These are phyloP conservation scores for Pocillopora grandis DNA, from an alignment of 92 coral and sea anemone species.

Conservation along the genomic window DNA sequence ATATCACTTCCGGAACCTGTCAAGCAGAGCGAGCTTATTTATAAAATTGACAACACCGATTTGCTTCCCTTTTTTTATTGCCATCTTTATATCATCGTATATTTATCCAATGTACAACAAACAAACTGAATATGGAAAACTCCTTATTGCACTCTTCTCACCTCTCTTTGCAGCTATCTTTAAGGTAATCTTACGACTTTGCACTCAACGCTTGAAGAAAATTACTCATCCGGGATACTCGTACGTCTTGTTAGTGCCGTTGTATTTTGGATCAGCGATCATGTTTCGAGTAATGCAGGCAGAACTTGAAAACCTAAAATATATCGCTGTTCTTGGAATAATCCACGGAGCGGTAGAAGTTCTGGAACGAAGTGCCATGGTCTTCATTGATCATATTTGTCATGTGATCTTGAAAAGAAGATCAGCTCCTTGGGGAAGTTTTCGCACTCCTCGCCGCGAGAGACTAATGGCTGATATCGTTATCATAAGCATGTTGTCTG, in stretches of 20 bases:
- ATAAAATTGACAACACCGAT: background rate
- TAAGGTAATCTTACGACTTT: no score
- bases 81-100: background rate
- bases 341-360: background rate
- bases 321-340: conserved; percentile 2
- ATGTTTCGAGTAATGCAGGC: no score
- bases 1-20: background rate
- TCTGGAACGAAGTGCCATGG: background rate
- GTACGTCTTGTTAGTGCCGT: no score
- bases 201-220: no score
- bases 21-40: background rate
- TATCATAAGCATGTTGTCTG: conserved; percentile 40
- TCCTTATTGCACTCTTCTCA: no score
- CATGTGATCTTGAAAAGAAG: background rate
- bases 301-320: background rate
- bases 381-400: conserved; percentile 11
- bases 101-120: no score
- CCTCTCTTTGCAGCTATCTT: no score
- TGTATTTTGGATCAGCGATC: no score
- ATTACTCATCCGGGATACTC: no score
- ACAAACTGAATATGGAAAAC: no score
- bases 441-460: conserved; percentile 28
- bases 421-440: background rate
- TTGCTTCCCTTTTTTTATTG: background rate
- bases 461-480: conserved; percentile 45